Base-by-base conservation (phyloP, 2,797 vertebrate genomes). In the Neosalanx taihuensis region DNA sequence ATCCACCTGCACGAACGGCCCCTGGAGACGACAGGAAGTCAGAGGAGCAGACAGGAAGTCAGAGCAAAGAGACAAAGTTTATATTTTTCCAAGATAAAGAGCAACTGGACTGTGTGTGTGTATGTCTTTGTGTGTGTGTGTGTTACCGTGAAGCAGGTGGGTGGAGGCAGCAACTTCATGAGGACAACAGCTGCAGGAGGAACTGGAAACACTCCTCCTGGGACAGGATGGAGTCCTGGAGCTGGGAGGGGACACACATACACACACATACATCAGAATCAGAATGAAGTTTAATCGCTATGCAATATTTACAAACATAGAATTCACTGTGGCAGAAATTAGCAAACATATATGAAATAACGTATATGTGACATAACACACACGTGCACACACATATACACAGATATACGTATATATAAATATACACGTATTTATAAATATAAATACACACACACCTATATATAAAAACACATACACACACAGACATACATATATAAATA, bases 1-100 rank as follows among this genome's bases (percentile, higher is more conserved):
- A 90, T 99, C 98, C 83, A 99, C 97, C 93, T 98, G 96, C 72
- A 99, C 97, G 90, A 99, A 99, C 10, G 98, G 97, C 85, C 98
- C 98, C 98, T 99, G 84, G 66, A 80, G 71, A 12, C 23, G 23
- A 26, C 23, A 26, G 23, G 23, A 26, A 26, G 23, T 26, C 23
- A 26, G 23, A 26, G 23, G 23, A 70, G 73, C 59, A 74, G 76
- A 79, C 53, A 83, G 67, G 3, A 51, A 76, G 41, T 64, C 41
- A 37, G 35, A 37, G 35, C 7, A 37, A 37, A 37, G 35, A 37
- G 7, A 37, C 35, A 37, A 37, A 37, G 35, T 37, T 9, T 1
- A 37, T 37, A 0, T 1, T 37, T 9, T 37, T 37, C 35, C 6
- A 9, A 37, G 35, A 26, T 37, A 37, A 37, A 10, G 35, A 10